Base-by-base conservation (phyloP, 2,113 vertebrate genomes). In the Triplophysa dalaica region DNA sequence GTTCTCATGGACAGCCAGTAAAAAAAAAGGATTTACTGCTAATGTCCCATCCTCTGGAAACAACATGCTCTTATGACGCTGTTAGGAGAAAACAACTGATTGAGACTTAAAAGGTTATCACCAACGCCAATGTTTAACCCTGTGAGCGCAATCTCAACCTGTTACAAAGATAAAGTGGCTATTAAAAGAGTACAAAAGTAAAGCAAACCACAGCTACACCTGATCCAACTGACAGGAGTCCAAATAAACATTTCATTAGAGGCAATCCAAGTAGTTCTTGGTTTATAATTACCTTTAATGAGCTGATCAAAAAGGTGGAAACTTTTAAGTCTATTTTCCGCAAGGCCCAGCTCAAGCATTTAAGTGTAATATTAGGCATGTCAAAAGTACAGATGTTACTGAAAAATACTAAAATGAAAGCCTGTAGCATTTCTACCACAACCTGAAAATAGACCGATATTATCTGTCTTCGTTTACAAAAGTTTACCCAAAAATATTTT, bases 51-150 rank as follows among this genome's bases (percentile, higher is more conserved):
- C 73, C 68, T 50, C 14, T 41, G 26, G 70, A 78, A 67, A 83
- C 62, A 62, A 75, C 33, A 64, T 24, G 56, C 56, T 65, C 67
- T 26, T 72, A 69, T 41, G 54, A 58, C 67, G 72, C 45, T 66
- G 67, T 61, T 79, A 21, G 24, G 4, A 56, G 78, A 64, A n/a
- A 69, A 75, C 58, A 66, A 41, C 79, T 75, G 79, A 81, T 58
- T 73, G 68, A 45, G 79, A 66, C 62, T 64, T 70, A 83, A 54
- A 54, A 64, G 60, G 70, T 85, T 85, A 83, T 80, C 54, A 70
- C 68, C 77, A 16, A 41, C 38, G 54, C 54, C 33, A 64, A 58
- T 64, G 70, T 50, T 41, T 50, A 77, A 72, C 65, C 26, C 52
- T 63, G 19, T 24, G 54, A 26, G 33, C 43, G 26, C 12, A 8